These are phyloP conservation scores for Salticus scenicus DNA, from an alignment of 2,888 invertebrate genomes.

Conservation along the genomic window DNA sequence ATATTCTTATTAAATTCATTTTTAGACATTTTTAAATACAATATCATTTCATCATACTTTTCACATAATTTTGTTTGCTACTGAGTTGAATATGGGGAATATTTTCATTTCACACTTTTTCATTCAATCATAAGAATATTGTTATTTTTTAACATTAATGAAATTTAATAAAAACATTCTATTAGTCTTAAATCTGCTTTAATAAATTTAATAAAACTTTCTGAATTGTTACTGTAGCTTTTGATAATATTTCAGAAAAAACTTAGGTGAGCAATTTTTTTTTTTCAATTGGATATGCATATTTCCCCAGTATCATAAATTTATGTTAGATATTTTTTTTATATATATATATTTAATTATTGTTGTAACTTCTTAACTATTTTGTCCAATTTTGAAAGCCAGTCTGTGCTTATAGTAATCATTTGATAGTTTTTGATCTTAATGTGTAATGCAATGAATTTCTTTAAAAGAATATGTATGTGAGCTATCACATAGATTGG, in stretches of 20 bases:
- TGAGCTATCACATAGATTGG: conserved; percentile 47
- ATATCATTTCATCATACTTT: neutral
- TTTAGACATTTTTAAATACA: neutral
- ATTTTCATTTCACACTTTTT: too few relatives aligned
- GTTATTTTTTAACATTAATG: too few relatives aligned
- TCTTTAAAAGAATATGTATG: conserved; percentile 41
- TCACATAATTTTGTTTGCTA: neutral
- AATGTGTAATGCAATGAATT: conserved; percentile 44
- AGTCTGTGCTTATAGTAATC: conserved; percentile 51
- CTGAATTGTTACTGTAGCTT: neutral
- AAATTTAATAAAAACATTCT: too few relatives aligned
- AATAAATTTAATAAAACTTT: neutral
- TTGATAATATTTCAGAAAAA: neutral
- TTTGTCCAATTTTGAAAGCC: conserved; percentile 21
- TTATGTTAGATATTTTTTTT: neutral
- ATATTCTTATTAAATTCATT: neutral
- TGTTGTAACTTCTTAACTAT: conserved; percentile 32
- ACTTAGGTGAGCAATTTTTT: neutral
- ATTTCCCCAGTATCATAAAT: neutral
- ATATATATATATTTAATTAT: neutral
- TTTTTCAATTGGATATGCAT: neutral
- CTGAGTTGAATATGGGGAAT: neutral
- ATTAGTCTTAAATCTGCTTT: too few relatives aligned
- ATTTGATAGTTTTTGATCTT: conserved; percentile 56
- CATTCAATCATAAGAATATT: too few relatives aligned